A percentile compares a stretch with the other conserved stretches of the same genome.
phyloP scores from a whole-genome alignment of 2,888 invertebrate species.

The Drosophila demipolita region DNA sequence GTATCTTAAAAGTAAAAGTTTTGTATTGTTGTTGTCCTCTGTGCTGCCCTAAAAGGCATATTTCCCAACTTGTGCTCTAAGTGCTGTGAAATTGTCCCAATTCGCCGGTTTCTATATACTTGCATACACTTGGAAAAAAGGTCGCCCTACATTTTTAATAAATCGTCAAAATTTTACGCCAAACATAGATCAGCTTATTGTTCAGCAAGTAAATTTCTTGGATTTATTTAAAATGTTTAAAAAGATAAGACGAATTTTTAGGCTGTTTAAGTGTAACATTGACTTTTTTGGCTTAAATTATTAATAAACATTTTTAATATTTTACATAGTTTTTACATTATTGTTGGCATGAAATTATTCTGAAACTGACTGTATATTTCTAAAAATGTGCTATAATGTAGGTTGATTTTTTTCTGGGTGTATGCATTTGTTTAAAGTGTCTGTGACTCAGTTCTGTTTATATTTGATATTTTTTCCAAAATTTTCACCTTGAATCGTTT shows the following conservation, averaged over 20 bases:
- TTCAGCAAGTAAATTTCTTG: no score
- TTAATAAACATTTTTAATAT: no score
- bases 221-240: no score
- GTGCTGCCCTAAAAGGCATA: slow-evolving; percentile 45
- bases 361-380: no score
- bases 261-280: not conserved
- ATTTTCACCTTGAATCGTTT: slow-evolving; percentile 27
- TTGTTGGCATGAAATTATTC: no score
- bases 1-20: slow-evolving; percentile 63
- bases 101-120: slow-evolving; percentile 9
- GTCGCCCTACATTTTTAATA: not conserved
- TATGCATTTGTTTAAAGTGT: not conserved
- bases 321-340: no score
- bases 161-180: not conserved
- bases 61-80: slow-evolving; percentile 16
- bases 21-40: slow-evolving; percentile 54
- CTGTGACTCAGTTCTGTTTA: not conserved
- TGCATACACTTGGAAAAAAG: not conserved
- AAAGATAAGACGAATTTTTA: slow-evolving; percentile 1
- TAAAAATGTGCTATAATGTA: not conserved
- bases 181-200: not conserved
- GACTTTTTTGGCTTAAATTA: no score
- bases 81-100: slow-evolving; percentile 36
- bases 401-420: not conserved
- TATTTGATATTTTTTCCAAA: slow-evolving; percentile 9